Evolutionary conservation across 2,113 vertebrate genomes (phyloP), one percentile per base, ranked within the genome.

Genomic region (Trogon melanurus): DNA sequence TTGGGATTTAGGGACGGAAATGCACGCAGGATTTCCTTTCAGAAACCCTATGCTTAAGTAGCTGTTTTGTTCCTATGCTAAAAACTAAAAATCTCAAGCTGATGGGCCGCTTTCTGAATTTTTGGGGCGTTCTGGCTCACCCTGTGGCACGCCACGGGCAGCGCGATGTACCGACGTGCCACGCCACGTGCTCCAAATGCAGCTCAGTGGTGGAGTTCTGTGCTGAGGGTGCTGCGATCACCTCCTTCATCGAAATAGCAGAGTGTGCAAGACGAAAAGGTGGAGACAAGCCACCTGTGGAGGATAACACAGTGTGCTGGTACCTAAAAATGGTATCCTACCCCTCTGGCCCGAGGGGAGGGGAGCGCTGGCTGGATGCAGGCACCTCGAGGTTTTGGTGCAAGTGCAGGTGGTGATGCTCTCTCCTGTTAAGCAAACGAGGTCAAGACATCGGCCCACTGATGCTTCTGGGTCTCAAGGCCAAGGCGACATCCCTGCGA

Each of bases 111-210:
- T 75, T 82, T 9, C 32, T 83, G 71, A 56, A 51, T 71, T 74
- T 88, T 51, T n/a, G 41, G 51, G 78, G 69, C 9, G 0, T 62
- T 78, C 84, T 72, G 61, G 34, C 50, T 84, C 16, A 38, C 34
- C 9, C 48, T 30, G 22, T 0, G 0, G 32, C 11, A 1, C 1
- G 2, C 23, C 32, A 65, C 45, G 6, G 4, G 19, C 65, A 61
- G 45, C 1, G 15, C 4, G 3, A 36, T 15, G 11, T 18, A 15
- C 16, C 14, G 29, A 26, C 0, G 0, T 32, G 64, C 62, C 21
- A 1, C 11, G 15, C 16, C 47, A 10, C 1, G 0, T 32, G 38
- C 58, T 58, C 14, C 48, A 69, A 91, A 23, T 17, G 25, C 13
- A 4, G 30, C 27, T 76, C 58, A 57, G 4, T 17, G 3, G n/a